Percentiles rank a stretch among this genome's conserved stretches.
phyloP scores from a whole-genome alignment of 2,888 invertebrate species.

The Clanis bilineata region DNA sequence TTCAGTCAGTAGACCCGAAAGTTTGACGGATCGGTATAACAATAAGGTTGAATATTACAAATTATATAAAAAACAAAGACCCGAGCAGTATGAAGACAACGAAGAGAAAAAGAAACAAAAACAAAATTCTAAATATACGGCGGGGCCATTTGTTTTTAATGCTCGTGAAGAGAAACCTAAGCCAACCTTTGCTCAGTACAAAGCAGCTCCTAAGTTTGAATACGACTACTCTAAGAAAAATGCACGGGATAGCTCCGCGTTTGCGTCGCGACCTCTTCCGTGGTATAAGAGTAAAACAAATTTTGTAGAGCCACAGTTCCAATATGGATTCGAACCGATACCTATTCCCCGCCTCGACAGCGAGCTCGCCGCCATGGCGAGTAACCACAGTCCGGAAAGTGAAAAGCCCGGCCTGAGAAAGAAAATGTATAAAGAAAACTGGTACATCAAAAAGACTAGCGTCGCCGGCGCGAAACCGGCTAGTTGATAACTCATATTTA shows the following conservation, averaged over 20 bases:
- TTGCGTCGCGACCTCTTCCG: slow-evolving; percentile 55
- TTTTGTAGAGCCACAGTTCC: slow-evolving; percentile 74
- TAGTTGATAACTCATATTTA: slow-evolving; percentile 68
- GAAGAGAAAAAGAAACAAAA: slow-evolving; percentile 48
- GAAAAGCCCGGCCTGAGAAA: slow-evolving; percentile 68
- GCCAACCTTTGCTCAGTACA: slow-evolving; percentile 54
- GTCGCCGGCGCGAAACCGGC: slow-evolving; percentile 59
- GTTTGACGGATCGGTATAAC: slow-evolving; percentile 53
- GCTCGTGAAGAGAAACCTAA: slow-evolving; percentile 47
- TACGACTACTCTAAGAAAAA: slow-evolving; percentile 58
- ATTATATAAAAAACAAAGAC: slow-evolving; percentile 59
- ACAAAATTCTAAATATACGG: slow-evolving; percentile 52
- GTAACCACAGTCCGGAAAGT: slow-evolving; percentile 64
- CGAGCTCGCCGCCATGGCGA: slow-evolving; percentile 70
- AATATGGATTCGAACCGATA: slow-evolving; percentile 76
- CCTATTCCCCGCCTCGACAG: slow-evolving; percentile 64
- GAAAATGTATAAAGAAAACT: slow-evolving; percentile 74
- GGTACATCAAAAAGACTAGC: slow-evolving; percentile 73
- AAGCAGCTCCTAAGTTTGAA: slow-evolving; percentile 53
- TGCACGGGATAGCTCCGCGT: slow-evolving; percentile 58
- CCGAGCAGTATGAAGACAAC: slow-evolving; percentile 47
- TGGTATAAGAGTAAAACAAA: slow-evolving; percentile 57
- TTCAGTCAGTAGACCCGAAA: slow-evolving; percentile 62
- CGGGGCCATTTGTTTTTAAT: slow-evolving; percentile 46
- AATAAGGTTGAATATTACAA: slow-evolving; percentile 68